Percentiles rank a stretch among this genome's conserved stretches.
Evolutionary conservation across 2,797 vertebrate genomes (phyloP).

Genomic region (Mus minutoides): DNA sequence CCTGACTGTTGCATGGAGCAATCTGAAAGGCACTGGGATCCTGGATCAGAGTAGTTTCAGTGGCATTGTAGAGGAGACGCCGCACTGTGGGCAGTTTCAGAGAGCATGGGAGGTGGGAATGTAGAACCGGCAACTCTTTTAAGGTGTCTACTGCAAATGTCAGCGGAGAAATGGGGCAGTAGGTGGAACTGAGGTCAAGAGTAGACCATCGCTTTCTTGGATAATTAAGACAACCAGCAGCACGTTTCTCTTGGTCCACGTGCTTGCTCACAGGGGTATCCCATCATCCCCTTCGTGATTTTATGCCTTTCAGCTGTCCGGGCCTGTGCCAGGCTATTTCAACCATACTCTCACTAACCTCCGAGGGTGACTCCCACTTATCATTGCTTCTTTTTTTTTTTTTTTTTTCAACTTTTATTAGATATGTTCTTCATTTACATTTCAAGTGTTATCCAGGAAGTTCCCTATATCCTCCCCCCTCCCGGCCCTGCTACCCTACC

Average conservation of each 20-base stretch:
- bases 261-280: not conserved
- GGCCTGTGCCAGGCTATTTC: not conserved
- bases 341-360: not conserved
- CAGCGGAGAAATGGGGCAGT: not conserved
- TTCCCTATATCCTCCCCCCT: no score
- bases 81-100: not conserved
- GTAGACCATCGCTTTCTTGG: not conserved
- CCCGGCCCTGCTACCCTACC: no score
- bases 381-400: no score
- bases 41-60: not conserved
- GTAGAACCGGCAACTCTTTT: not conserved
- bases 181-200: slow-evolving; percentile 4
- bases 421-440: no score
- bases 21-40: not conserved
- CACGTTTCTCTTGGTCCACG: not conserved
- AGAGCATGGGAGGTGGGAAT: not conserved
- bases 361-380: not conserved
- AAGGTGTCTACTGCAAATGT: not conserved
- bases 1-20: not conserved
- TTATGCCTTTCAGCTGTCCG: not conserved
- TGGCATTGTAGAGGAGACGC: not conserved
- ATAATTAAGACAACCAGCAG: not conserved
- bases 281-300: not conserved
- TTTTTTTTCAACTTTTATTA: no score
- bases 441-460: no score